Conservation (phyloP, 2,888 invertebrate species). For the Catocala nupta region DNA sequence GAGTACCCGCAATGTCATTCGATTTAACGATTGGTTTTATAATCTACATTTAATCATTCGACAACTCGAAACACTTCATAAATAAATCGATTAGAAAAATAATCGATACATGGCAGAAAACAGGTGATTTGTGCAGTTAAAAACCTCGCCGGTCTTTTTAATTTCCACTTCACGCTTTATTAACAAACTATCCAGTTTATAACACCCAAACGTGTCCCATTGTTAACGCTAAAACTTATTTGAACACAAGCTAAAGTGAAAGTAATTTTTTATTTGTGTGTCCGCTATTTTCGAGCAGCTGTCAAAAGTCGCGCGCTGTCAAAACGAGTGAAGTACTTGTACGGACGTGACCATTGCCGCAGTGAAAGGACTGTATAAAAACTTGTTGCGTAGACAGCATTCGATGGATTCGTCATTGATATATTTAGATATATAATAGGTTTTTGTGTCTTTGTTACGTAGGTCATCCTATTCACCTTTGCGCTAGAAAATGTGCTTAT, state of each 20-base stretch:
- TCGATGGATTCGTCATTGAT: slow-evolving; percentile 50
- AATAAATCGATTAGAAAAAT: slow-evolving; percentile 1
- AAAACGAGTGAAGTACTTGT: slow-evolving; percentile 52
- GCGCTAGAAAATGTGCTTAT: slow-evolving; percentile 65
- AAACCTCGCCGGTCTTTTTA: slow-evolving; percentile 51
- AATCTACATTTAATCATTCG: no score
- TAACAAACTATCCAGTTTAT: slow-evolving; percentile 66
- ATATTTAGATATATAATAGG: slow-evolving; percentile 51
- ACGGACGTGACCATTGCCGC: slow-evolving; percentile 42
- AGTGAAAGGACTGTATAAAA: slow-evolving; percentile 56
- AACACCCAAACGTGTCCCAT: slow-evolving; percentile 70
- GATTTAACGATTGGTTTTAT: slow-evolving; percentile 14
- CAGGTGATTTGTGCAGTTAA: slow-evolving; percentile 1
- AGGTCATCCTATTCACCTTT: slow-evolving; percentile 69
- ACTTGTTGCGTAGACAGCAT: slow-evolving; percentile 24
- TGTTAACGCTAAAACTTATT: slow-evolving; percentile 59
- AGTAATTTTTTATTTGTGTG: slow-evolving; percentile 62
- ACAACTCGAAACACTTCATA: no score
- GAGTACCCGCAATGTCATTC: slow-evolving; percentile 25
- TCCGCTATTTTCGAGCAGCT: slow-evolving; percentile 61
- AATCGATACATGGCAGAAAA: slow-evolving; percentile 4
- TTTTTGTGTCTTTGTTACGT: slow-evolving; percentile 58
- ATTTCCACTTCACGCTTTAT: slow-evolving; percentile 71
- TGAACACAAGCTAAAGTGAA: slow-evolving; percentile 71
- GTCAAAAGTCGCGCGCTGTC: slow-evolving; percentile 62